Evolutionary conservation across 2,797 vertebrate species (phyloP).

Genomic region (Darevskia mixta): DNA sequence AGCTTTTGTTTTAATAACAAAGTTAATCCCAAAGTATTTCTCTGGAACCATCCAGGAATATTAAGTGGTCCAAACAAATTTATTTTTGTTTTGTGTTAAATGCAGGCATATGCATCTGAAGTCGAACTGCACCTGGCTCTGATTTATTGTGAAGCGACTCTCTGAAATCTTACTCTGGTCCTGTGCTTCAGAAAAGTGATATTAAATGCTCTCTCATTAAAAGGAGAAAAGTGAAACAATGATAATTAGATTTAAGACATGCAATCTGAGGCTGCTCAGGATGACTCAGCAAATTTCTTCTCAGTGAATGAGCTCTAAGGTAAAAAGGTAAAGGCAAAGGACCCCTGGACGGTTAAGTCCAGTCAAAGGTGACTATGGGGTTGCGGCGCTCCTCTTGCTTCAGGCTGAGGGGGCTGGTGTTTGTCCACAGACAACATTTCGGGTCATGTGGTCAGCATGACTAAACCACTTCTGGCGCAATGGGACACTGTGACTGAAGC

Average conservation of each 20-base stretch:
- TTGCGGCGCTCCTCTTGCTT: too few relatives aligned
- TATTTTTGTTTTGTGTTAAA: neutral
- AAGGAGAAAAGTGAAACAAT: neutral
- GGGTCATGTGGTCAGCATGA: too few relatives aligned
- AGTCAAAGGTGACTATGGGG: too few relatives aligned
- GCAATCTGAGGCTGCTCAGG: neutral
- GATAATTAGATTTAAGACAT: neutral
- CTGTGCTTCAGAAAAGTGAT: neutral
- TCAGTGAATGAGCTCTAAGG: neutral
- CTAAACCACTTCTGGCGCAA: too few relatives aligned
- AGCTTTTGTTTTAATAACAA: constrained; percentile 52
- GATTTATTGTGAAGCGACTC: constrained; percentile 24
- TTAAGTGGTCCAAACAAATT: constrained; percentile 27
- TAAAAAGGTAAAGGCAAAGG: too few relatives aligned
- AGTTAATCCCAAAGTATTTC: constrained; percentile 38
- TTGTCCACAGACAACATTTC: too few relatives aligned
- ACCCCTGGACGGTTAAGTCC: too few relatives aligned
- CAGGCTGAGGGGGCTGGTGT: too few relatives aligned
- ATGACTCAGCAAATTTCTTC: neutral
- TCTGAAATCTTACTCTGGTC: neutral
- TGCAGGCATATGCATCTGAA: constrained; percentile 30
- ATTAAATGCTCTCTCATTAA: neutral
- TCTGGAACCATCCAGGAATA: constrained; percentile 52
- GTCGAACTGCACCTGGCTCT: constrained; percentile 29
- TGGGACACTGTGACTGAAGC: too few relatives aligned